These are phyloP conservation scores for Rhimphoctona megacephalus DNA, from an alignment of 2,888 invertebrate species.

Conservation along the genomic window DNA sequence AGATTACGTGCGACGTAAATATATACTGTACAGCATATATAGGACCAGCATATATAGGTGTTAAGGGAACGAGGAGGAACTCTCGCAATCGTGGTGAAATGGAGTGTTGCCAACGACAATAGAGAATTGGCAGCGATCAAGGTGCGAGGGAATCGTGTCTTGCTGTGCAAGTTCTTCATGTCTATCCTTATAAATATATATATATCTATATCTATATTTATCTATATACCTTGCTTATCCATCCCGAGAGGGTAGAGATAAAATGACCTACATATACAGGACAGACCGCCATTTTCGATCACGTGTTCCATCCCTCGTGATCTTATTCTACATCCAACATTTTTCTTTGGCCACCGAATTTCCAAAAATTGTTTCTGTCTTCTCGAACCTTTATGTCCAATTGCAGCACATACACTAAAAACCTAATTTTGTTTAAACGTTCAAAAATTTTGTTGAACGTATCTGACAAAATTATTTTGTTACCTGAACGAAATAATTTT, in stretches of 20 bases:
- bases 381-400: no score
- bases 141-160: conserved; percentile 64
- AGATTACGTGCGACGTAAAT: neutral
- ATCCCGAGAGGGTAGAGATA: conserved; percentile 18
- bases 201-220: no score
- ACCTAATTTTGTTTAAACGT: no score
- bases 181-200: neutral
- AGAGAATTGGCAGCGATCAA: conserved; percentile 80
- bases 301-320: conserved; percentile 4
- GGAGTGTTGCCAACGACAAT: conserved; percentile 81
- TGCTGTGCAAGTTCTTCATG: conserved; percentile 40
- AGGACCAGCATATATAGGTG: neutral
- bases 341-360: neutral
- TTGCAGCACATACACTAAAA: no score
- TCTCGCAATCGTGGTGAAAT: conserved; percentile 68
- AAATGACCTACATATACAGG: neutral
- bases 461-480: no score
- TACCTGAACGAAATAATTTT: no score
- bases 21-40: neutral
- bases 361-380: neutral
- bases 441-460: no score
- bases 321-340: neutral
- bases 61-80: conserved; percentile 46
- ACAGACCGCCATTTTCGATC: conserved; percentile 31
- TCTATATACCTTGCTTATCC: conserved; percentile 11